Conservation (phyloP, 1,140 invertebrate genomes). For the Hetaerina americana region DNA sequence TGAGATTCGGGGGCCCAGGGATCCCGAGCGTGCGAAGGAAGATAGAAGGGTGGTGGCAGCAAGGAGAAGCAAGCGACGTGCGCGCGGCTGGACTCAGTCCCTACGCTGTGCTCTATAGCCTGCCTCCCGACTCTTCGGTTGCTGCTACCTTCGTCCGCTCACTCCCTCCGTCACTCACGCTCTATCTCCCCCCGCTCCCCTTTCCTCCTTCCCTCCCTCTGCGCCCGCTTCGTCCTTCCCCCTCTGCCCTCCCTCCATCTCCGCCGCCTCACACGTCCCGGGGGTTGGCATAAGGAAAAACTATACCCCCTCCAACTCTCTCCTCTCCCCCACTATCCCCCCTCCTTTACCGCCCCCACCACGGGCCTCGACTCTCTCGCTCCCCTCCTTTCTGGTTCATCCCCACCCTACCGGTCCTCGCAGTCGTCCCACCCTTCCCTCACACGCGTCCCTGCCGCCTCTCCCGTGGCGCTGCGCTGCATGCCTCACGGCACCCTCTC, state of each 20-base stretch:
- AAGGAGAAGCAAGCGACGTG: conserved; percentile 37
- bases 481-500: too few species aligned
- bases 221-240: conserved; percentile 11
- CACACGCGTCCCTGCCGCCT: background rate
- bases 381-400: conserved; percentile 10
- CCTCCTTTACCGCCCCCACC: conserved; percentile 19
- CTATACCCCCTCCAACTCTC: conserved; percentile 38
- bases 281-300: conserved; percentile 36
- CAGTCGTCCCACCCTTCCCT: conserved; percentile 8
- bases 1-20: conserved; percentile 25
- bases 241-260: background rate
- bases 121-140: too few species aligned
- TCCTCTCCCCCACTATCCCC: conserved; percentile 32
- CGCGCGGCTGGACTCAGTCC: too few species aligned
- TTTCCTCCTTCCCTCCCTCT: conserved; percentile 20
- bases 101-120: too few species aligned
- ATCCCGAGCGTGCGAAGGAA: conserved; percentile 17
- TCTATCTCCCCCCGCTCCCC: conserved; percentile 27
- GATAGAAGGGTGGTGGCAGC: conserved; percentile 12
- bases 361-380: conserved; percentile 13
- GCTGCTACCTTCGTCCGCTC: too few species aligned
- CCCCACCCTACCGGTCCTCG: conserved; percentile 10
- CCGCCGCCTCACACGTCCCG: conserved; percentile 24
- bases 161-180: conserved; percentile 30
- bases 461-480: background rate